phyloP scores from a whole-genome alignment of 2,888 invertebrate genomes.

The Xylophagus ater region DNA sequence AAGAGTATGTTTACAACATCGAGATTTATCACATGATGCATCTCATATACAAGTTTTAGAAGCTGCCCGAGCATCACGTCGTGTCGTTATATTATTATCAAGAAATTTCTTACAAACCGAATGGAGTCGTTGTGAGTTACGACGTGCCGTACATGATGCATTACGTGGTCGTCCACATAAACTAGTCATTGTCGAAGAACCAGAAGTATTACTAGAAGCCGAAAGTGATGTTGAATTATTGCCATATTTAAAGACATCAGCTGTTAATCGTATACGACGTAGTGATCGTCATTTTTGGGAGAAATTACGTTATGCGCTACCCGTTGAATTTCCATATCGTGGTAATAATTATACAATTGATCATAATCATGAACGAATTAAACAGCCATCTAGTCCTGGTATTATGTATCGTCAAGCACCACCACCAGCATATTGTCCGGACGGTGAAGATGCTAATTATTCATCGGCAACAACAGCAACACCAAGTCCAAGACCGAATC shows the following conservation, averaged over 20 bases:
- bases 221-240: conserved; percentile 80
- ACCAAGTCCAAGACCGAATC: conserved; percentile 45
- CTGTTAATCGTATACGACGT: conserved; percentile 61
- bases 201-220: conserved; percentile 68
- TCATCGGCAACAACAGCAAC: conserved; percentile 55
- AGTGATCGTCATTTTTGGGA: conserved; percentile 92
- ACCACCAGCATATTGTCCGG: conserved; percentile 36
- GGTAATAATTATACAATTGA: conserved; percentile 80
- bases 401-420: conserved; percentile 35
- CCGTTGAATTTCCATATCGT: conserved; percentile 63
- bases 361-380: conserved; percentile 38
- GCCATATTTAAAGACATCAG: conserved; percentile 78
- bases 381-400: conserved; percentile 38
- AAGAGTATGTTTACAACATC: conserved; percentile 78
- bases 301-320: conserved; percentile 78
- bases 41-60: conserved; percentile 52
- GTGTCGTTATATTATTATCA: conserved; percentile 77
- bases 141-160: conserved; percentile 81
- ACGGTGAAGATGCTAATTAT: conserved; percentile 47
- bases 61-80: conserved; percentile 76
- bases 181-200: conserved; percentile 80
- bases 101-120: conserved; percentile 87
- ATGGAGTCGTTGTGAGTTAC: conserved; percentile 85
- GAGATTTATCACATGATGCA: conserved; percentile 68
- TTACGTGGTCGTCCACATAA: conserved; percentile 75